phyloP scores from a whole-genome alignment of 2,888 invertebrate species.

The Microctonus brassicae region DNA sequence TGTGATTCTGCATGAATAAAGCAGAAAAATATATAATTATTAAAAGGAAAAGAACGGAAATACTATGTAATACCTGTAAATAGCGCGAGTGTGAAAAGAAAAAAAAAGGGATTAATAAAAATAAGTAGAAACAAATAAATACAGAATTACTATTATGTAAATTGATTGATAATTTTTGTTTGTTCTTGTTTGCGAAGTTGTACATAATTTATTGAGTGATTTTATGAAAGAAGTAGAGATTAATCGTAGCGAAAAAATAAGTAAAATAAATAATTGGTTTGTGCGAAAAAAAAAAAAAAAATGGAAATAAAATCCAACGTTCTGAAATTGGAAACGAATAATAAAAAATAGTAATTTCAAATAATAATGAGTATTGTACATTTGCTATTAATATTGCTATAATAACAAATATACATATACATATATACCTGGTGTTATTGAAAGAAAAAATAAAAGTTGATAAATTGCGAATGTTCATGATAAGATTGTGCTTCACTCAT shows the following conservation, averaged over 20 bases:
- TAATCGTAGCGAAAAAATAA: conserved; percentile 60
- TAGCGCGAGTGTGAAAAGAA: conserved; percentile 51
- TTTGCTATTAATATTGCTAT: conserved; percentile 53
- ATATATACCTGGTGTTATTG: conserved; percentile 67
- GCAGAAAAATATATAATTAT: not conserved
- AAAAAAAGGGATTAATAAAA: conserved; percentile 6
- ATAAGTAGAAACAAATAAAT: conserved; percentile 48
- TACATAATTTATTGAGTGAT: conserved; percentile 66
- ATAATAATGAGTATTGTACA: conserved; percentile 66
- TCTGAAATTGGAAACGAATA: not conserved
- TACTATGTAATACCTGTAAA: conserved; percentile 68
- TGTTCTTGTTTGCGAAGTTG: conserved; percentile 70
- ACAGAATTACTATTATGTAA: conserved; percentile 61
- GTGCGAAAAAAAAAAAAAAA: conserved; percentile 59
- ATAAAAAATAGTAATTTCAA: conserved; percentile 46
- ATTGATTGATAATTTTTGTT: conserved; percentile 58
- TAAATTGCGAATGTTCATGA: conserved; percentile 38
- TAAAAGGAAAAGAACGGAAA: conserved; percentile 41
- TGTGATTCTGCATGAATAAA: not conserved
- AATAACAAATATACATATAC: conserved; percentile 55
- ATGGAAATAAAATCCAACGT: not conserved
- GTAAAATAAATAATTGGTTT: conserved; percentile 55
- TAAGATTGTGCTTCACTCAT: not conserved
- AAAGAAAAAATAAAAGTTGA: conserved; percentile 25
- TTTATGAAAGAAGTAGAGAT: conserved; percentile 63